Evolutionary conservation across 2,113 vertebrate genomes (phyloP), one percentile per base, ranked within the genome.

Genomic region (Pelobates fuscus): DNA sequence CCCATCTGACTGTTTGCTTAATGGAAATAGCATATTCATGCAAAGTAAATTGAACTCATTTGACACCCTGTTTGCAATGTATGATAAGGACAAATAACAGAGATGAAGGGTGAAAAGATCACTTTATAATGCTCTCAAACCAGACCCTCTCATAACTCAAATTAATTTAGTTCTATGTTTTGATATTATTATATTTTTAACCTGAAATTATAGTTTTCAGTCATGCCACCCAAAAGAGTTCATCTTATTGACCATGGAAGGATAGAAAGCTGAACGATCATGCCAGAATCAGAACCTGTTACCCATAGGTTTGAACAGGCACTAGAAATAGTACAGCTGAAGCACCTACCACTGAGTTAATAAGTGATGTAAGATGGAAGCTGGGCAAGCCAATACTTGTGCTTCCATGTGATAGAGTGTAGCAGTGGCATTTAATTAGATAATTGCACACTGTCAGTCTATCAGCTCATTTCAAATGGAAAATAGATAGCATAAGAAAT

Each of bases 11-110:
- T 67, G 24, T 75, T 23, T 27, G 24, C 32, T 54, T 75, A 18
- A 29, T 55, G 29, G 37, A 37, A 75, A 67, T 67, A 67, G 30
- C 3, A 26, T 4, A 10, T 43, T 26, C 1, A 30, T 60, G 63
- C 64, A 77, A 68, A 49, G 27, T 30, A 8, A 14, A 61, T 30
- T 67, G 26, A 67, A 67, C 65, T 77, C 15, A 61, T 43, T 5
- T 64, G 55, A 74, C 60, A 60, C 41, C 17, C 5, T n/a, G 29
- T n/a, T 65, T 8, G 18, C 60, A 32, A 17, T 17, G 41, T 6
- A 46, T 30, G 25, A 23, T n/a, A 5, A 61, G 10, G 11, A 60
- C 43, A 46, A n/a, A 58, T 12, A 58, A 20, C n/a, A 20, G 14
- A 70, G 23, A 55, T 27, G 12, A 26, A 52, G 41, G 20, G 23